phyloP scores from a whole-genome alignment of 2,888 invertebrate species.

The Pachymerium ferrugineum region DNA sequence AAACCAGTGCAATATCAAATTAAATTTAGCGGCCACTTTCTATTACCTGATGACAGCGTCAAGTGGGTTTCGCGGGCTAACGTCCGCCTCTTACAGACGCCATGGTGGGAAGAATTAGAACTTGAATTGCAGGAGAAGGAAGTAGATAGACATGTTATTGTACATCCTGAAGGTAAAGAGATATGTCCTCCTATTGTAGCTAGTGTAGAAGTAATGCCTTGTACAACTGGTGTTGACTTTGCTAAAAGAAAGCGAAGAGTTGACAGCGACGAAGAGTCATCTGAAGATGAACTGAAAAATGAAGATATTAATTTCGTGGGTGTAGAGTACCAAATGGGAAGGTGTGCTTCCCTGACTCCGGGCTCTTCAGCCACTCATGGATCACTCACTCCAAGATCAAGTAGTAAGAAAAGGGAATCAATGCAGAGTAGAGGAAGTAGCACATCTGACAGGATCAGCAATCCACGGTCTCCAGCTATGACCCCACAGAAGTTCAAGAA shows the following conservation, averaged over 20 bases:
- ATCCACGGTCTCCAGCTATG: conserved; percentile 68
- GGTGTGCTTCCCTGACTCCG: conserved; percentile 41
- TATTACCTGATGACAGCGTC: conserved; percentile 47
- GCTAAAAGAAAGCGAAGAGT: conserved; percentile 50
- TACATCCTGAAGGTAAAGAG: neutral
- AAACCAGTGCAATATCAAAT: conserved; percentile 66
- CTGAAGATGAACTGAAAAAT: conserved; percentile 68
- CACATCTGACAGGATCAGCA: conserved; percentile 49
- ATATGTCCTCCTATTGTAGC: neutral
- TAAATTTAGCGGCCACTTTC: conserved; percentile 53
- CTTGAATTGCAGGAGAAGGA: conserved; percentile 32
- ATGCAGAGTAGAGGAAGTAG: conserved; percentile 88
- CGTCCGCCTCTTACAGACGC: conserved; percentile 80
- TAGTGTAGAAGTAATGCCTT: conserved; percentile 44
- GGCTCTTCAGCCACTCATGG: conserved; percentile 37
- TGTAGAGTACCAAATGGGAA: conserved; percentile 59
- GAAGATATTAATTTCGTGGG: conserved; percentile 77
- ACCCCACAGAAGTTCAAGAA: conserved; percentile 95
- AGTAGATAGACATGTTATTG: neutral
- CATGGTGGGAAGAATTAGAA: conserved; percentile 94
- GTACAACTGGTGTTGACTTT: neutral
- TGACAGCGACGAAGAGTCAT: conserved; percentile 62
- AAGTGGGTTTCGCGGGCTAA: conserved; percentile 81
- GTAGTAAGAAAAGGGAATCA: conserved; percentile 30
- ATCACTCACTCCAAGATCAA: neutral